Base-by-base conservation (phyloP, 2,888 invertebrate species). In the Xanthorhoe designata region DNA sequence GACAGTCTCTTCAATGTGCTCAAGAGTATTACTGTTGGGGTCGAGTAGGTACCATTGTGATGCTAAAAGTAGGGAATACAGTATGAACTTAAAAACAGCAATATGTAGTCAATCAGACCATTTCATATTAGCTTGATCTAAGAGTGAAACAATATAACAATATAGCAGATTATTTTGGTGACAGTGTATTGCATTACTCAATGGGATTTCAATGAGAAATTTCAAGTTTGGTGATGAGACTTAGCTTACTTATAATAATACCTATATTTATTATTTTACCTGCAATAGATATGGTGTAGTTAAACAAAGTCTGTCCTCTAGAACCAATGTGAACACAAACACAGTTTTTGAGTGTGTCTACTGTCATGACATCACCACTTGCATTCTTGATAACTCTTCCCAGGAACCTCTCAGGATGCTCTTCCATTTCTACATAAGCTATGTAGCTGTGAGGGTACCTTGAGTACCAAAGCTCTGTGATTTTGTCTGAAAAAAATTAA, bases 261-360 rank as follows among this genome's bases (percentile, higher is more conserved):
- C 32, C 32, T 32, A n/a, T 5, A 17, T 47, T 35, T 24, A 49
- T 3, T 24, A 5, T 32, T 32, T 61, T 82, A 94, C 94, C 94
- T 87, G 88, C 86, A 55, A 94, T 82, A 29, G 94, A 93, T 71
- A 96, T 85, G 4, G 94, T 94, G 29, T 95, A 92, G 80, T 96
- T 96, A 45, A 95, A 95, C 55, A 96, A 88, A 0, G 95, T 94
- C 69, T 95, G 95, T 74, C 95, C 95, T 75, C 95, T 95, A 0
- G 88, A 79, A 0, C 97, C 97, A 64, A 97, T 85, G 81, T 95
- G 96, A 55, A 97, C 82, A 72, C 96, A 95, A 19, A 94, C 84
- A 68, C 94, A 95, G 29, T 95, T 92, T 24, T 91, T 86, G 6
- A 95, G 72, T 2, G 66, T 61, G 10, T 89, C 87, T n/a, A 84